A percentile compares a stretch with the other conserved stretches of the same genome.
These are phyloP conservation scores for Drosophila jambulina DNA, from an alignment of 1,140 invertebrate species.

Conservation along the genomic window DNA sequence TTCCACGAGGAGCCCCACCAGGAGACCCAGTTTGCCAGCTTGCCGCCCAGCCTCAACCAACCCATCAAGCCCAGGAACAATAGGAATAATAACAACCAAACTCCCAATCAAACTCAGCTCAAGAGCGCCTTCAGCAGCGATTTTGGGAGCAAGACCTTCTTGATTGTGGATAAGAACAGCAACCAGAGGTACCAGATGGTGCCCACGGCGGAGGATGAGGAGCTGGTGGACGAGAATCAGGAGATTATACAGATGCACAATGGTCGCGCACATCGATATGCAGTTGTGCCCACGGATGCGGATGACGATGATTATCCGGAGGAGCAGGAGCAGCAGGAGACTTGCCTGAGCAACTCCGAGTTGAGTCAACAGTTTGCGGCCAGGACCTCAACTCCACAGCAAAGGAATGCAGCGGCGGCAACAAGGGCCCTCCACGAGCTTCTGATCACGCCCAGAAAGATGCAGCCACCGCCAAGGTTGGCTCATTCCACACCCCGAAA, in stretches of 20 bases:
- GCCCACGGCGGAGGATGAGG: constrained; percentile 87
- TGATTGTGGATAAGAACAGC: constrained; percentile 87
- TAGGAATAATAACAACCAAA: constrained; percentile 2
- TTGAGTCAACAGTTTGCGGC: constrained; percentile 63
- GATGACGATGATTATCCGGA: constrained; percentile 73
- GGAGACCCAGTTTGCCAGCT: constrained; percentile 74
- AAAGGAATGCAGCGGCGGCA: constrained; percentile 86
- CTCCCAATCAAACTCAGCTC: constrained; percentile 66
- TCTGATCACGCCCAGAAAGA: constrained; percentile 88
- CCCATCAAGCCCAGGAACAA: constrained; percentile 38
- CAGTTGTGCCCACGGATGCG: constrained; percentile 86
- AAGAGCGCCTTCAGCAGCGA: constrained; percentile 86
- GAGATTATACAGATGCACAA: constrained; percentile 88
- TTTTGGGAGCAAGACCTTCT: constrained; percentile 86
- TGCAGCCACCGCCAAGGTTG: constrained; percentile 74
- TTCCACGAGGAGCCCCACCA: constrained; percentile 76
- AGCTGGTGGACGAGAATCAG: constrained; percentile 86
- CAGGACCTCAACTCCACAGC: constrained; percentile 75
- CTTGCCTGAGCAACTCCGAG: constrained; percentile 78
- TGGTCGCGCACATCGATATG: constrained; percentile 87
- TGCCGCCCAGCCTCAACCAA: constrained; percentile 62
- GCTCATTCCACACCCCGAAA: constrained; percentile 74
- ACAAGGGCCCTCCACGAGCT: constrained; percentile 91
- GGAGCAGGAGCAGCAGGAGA: constrained; percentile 73
- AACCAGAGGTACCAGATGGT: constrained; percentile 87